phyloP scores from a whole-genome alignment of 2,113 vertebrate genomes.

The Psephotus haematonotus region DNA sequence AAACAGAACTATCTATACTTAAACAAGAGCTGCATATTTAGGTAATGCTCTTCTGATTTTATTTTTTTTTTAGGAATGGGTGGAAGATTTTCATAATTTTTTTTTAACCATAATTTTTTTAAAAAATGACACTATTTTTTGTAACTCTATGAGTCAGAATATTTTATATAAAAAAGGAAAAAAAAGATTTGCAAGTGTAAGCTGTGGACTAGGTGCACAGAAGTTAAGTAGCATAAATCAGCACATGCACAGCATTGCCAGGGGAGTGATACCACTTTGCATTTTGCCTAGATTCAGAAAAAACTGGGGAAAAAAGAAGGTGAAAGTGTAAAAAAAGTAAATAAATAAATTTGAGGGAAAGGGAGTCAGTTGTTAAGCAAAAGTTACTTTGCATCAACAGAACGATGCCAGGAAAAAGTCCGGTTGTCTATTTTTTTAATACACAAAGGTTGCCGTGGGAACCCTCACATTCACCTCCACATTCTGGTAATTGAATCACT shows the following conservation, averaged over 20 bases:
- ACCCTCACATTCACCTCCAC: not conserved
- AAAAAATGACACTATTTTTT: not conserved
- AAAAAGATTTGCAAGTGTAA: not conserved
- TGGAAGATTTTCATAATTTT: not conserved
- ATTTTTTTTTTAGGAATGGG: not conserved
- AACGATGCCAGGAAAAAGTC: not conserved
- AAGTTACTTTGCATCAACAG: not conserved
- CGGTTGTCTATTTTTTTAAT: not conserved
- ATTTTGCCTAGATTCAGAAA: not conserved
- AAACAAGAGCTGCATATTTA: not conserved
- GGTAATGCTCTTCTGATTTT: not conserved
- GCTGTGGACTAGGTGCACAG: not conserved
- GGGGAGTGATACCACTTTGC: not conserved
- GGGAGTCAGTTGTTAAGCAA: not conserved
- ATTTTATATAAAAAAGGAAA: not conserved
- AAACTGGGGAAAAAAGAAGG: not conserved
- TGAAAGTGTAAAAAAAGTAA: not conserved
- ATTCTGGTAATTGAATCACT: not conserved
- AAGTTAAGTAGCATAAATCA: not conserved
- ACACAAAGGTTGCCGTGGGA: not conserved
- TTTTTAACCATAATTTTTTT: not conserved
- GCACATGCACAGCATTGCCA: not conserved
- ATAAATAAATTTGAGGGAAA: not conserved
- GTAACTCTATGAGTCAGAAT: not conserved
- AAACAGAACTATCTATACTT: not conserved